Percentiles rank a stretch among this genome's conserved stretches.
phyloP scores from a whole-genome alignment of 2,113 vertebrate species.

The Cephalopholis sonnerati region DNA sequence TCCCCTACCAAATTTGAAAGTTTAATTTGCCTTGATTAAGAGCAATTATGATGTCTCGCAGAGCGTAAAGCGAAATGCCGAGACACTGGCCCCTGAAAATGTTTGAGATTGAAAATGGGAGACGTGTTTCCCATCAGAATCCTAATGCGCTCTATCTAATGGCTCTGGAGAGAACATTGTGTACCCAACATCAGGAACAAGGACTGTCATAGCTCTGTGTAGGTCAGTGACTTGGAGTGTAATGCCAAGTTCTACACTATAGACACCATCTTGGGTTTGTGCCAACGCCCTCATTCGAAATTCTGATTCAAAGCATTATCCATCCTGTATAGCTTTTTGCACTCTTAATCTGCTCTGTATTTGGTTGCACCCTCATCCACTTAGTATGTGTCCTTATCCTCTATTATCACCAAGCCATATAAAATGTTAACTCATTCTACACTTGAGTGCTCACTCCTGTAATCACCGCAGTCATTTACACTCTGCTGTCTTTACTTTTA shows the following conservation, averaged over 20 bases:
- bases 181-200: conserved; percentile 64
- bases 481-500: conserved; percentile 24
- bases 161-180: conserved; percentile 67
- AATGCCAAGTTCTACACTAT: conserved; percentile 46
- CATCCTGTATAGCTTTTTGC: conserved; percentile 12
- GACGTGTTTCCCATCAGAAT: conserved; percentile 78
- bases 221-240: conserved; percentile 61
- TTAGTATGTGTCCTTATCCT: conserved; percentile 45
- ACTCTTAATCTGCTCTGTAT: conserved; percentile 37
- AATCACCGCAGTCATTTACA: conserved; percentile 15
- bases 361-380: conserved; percentile 21
- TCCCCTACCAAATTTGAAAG: conserved; percentile 82
- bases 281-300: conserved; percentile 32
- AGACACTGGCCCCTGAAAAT: conserved; percentile 80
- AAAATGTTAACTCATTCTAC: conserved; percentile 32
- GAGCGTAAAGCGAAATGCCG: conserved; percentile 82
- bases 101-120: conserved; percentile 79
- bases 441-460: conserved; percentile 23
- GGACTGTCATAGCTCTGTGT: conserved; percentile 58
- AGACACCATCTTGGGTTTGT: conserved; percentile 43
- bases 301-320: conserved; percentile 18
- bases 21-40: conserved; percentile 87
- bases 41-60: conserved; percentile 84
- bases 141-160: conserved; percentile 78
- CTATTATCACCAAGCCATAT: conserved; percentile 43